Evolutionary conservation across 2,113 vertebrate species (phyloP), one percentile per base, ranked within the genome.

Genomic region (Raja brachyura): DNA sequence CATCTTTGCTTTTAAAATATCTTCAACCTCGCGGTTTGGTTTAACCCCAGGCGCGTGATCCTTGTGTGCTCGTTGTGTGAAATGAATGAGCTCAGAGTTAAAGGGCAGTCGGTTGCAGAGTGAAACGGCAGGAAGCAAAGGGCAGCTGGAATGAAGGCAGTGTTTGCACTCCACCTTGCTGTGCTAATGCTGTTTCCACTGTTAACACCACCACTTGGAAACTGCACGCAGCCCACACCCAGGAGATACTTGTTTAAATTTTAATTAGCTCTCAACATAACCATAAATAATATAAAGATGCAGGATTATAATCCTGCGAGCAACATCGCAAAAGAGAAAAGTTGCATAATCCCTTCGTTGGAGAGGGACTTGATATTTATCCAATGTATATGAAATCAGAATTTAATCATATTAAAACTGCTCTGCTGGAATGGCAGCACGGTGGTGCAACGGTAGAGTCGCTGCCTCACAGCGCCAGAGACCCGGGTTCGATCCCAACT

Each of bases 211-310:
- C 83, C 10, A 14, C 56, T 63, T n/a, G 83, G 83, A 86, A 86
- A 59, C 33, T 20, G 39, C 88, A 73, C 88, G 48, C 22, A 92
- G 66, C 61, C 68, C 33, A 92, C 33, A 54, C 88, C 88, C 88
- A 68, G 88, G 88, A 68, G 88, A 70, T 70, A 48, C 31, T 70
- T 73, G 39, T 92, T 92, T 73, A 73, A 92, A 92, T 73, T 73
- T 92, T 92, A 92, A 92, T 92, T 73, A 92, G 66, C 73, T 92
- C 88, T 48, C 28, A 73, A 39, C 88, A 92, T 48, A 92, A 73
- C 63, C 39, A 92, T 92, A 92, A 92, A 92, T 92, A 92, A 92
- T 92, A 92, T 73, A 92, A 68, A 92, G 66, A 73, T 48, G 39
- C 88, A 48, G 16, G 68, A 73, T 92, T 92, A 70, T 92, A 92